Percentiles rank a stretch among this genome's conserved stretches.
phyloP scores from a whole-genome alignment of 2,797 vertebrate genomes.

The Champsocephalus gunnari region DNA sequence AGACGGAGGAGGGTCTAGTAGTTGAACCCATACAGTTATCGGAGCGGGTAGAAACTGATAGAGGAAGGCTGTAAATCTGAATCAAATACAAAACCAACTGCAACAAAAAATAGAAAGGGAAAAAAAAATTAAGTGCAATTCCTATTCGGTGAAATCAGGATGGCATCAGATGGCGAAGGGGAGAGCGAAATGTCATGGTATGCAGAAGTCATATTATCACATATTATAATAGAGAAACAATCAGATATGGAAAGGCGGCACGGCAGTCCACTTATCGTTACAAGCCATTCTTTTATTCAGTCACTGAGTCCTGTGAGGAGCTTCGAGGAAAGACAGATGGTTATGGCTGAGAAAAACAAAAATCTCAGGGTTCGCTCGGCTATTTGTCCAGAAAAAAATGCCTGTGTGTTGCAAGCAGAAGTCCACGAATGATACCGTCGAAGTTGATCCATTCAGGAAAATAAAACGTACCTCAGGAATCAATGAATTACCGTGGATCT shows the following conservation, averaged over 20 bases:
- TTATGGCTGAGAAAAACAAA: constrained; percentile 16
- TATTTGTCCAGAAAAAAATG: constrained; percentile 66
- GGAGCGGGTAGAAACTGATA: constrained; percentile 54
- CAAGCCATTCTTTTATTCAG: constrained; percentile 51
- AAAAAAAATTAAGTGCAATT: constrained; percentile 71
- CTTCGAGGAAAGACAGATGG: constrained; percentile 44
- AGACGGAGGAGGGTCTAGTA: constrained; percentile 64
- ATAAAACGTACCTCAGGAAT: constrained; percentile 51
- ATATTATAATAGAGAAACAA: constrained; percentile 76
- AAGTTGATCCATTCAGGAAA: constrained; percentile 49
- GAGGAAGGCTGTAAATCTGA: constrained; percentile 60
- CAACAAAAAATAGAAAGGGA: constrained; percentile 63
- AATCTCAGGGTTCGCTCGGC: constrained; percentile 40
- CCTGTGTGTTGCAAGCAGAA: constrained; percentile 61
- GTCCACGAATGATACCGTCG: constrained; percentile 49
- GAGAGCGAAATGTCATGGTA: constrained; percentile 55
- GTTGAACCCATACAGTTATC: constrained; percentile 61
- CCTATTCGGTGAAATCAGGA: constrained; percentile 74
- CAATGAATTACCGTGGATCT: constrained; percentile 39
- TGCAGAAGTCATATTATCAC: constrained; percentile 69
- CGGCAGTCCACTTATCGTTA: constrained; percentile 67
- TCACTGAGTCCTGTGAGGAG: constrained; percentile 52
- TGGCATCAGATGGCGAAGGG: constrained; percentile 66
- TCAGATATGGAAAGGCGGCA: constrained; percentile 74
- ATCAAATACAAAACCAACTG: constrained; percentile 74